Conservation (phyloP, 2,888 invertebrate genomes). For the Sminthurinus aureus region DNA sequence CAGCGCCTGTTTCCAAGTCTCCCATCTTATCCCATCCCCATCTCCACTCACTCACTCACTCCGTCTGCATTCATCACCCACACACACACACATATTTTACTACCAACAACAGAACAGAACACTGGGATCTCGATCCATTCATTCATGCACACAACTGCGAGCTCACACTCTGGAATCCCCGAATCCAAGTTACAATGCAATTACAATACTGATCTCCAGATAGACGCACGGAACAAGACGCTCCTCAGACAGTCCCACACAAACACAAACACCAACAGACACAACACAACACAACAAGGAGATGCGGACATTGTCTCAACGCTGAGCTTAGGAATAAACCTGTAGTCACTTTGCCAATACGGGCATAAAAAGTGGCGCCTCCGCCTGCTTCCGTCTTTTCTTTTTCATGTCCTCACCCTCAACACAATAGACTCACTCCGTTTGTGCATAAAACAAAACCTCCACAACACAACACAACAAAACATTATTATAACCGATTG, state of each 20-base stretch:
- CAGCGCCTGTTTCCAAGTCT: conserved; percentile 53
- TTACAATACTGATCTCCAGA: background rate
- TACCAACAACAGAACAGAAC: background rate
- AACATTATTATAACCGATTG: no score
- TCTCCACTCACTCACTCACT: conserved; percentile 51
- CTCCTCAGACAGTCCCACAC: background rate
- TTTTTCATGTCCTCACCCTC: background rate
- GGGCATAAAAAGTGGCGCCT: conserved; percentile 36
- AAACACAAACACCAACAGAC: background rate
- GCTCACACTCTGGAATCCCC: background rate
- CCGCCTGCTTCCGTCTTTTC: conserved; percentile 35
- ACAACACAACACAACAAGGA: no score
- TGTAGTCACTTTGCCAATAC: conserved; percentile 25
- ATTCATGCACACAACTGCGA: background rate
- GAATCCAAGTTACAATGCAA: background rate
- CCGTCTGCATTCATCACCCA: conserved; percentile 52
- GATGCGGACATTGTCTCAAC: background rate
- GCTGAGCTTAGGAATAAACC: background rate
- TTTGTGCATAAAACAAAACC: no score
- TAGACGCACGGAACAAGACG: background rate
- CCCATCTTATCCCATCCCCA: conserved; percentile 55
- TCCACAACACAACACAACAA: no score
- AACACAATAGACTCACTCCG: background rate
- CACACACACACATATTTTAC: background rate
- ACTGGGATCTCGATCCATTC: background rate